Conservation (phyloP, 2,797 vertebrate genomes). For the Bucorvus abyssinicus region DNA sequence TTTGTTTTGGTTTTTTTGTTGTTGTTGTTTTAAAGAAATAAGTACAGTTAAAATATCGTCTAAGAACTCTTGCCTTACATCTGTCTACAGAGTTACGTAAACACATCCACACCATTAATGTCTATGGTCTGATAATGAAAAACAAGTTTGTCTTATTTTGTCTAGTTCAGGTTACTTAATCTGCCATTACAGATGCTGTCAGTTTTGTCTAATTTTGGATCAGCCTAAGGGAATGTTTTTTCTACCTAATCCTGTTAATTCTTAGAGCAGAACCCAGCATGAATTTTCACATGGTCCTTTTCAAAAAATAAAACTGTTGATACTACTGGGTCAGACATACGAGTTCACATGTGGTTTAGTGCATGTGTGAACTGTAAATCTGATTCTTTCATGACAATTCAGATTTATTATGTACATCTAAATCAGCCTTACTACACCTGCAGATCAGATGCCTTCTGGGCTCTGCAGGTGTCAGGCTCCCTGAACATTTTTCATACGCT, state of each 20-base stretch:
- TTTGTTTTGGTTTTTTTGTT: neutral
- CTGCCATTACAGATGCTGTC: neutral
- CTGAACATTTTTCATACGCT: neutral
- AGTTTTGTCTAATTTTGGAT: neutral
- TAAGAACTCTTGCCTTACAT: neutral
- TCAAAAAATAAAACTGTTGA: neutral
- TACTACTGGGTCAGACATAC: neutral
- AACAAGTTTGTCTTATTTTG: neutral
- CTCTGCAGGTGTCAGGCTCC: neutral
- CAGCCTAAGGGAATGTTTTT: neutral
- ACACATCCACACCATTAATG: neutral
- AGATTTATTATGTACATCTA: neutral
- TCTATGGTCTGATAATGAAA: neutral
- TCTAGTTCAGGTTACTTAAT: neutral
- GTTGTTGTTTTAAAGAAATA: neutral
- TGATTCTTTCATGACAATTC: neutral
- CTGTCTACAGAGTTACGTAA: neutral
- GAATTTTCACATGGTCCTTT: neutral
- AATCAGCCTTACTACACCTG: neutral
- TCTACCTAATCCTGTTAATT: neutral
- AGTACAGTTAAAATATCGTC: neutral
- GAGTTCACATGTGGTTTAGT: neutral
- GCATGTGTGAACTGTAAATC: neutral
- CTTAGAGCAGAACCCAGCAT: neutral
- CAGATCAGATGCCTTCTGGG: neutral